Conservation (phyloP, 1,140 invertebrate genomes). For the Bombus sibiricus region DNA sequence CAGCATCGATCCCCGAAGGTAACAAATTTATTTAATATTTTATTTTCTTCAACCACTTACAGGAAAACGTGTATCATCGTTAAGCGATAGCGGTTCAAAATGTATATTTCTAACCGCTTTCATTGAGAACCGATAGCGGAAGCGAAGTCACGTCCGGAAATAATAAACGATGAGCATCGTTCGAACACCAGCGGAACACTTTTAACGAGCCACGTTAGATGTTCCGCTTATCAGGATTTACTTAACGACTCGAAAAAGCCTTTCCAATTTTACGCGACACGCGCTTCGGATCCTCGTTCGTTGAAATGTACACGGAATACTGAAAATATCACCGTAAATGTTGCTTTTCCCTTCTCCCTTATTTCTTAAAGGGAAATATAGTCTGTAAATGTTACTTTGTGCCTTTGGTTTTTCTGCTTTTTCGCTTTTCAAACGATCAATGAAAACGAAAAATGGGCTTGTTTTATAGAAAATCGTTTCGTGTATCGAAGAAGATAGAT, state of each 20-base stretch:
- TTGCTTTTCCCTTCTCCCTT: neutral
- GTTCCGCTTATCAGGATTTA: constrained; percentile 6
- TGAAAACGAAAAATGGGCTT: too few relatives aligned
- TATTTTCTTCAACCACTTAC: too few relatives aligned
- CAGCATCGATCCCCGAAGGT: too few relatives aligned
- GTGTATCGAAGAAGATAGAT: too few relatives aligned
- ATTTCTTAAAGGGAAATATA: neutral
- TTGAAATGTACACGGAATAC: neutral
- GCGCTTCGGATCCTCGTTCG: neutral
- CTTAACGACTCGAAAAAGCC: constrained; percentile 13
- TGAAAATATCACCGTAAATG: neutral
- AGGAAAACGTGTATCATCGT: too few relatives aligned
- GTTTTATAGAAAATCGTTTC: too few relatives aligned
- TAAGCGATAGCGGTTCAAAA: neutral
- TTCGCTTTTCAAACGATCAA: too few relatives aligned
- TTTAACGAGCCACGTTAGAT: neutral
- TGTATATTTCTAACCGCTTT: neutral
- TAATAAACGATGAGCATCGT: neutral
- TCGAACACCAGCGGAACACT: neutral
- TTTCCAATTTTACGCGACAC: constrained; percentile 9
- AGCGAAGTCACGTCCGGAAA: neutral
- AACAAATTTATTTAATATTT: too few relatives aligned
- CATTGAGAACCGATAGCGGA: neutral
- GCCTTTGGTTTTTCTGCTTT: too few relatives aligned
- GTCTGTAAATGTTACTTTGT: too few relatives aligned